phyloP scores from a whole-genome alignment of 2,113 vertebrate species.

The Ailuropoda melanoleuca region DNA sequence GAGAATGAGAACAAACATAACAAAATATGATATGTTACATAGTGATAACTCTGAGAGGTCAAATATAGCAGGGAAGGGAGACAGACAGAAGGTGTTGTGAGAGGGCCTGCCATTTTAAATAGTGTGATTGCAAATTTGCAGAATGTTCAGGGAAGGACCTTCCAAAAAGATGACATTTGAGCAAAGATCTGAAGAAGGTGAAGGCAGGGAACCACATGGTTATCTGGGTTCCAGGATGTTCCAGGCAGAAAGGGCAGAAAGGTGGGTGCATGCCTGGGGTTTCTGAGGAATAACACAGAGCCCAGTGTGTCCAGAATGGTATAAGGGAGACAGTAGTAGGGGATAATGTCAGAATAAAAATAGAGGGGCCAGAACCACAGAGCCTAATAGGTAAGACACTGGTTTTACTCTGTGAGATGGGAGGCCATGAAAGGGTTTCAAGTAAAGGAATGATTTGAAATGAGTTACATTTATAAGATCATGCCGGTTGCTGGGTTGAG shows the following conservation, averaged over 20 bases:
- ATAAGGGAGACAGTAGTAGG: not conserved
- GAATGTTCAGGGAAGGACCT: not conserved
- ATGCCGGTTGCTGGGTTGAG: not conserved
- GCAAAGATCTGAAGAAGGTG: not conserved
- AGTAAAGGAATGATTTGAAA: not conserved
- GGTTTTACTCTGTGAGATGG: not conserved
- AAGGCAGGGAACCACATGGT: not conserved
- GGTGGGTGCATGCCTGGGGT: rapidly evolving
- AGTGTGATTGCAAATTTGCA: not conserved
- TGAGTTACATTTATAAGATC: not conserved
- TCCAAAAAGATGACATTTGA: not conserved
- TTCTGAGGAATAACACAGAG: not conserved
- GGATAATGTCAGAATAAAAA: not conserved
- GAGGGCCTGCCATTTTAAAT: not conserved
- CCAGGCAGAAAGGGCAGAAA: not conserved
- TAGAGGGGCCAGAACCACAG: not conserved
- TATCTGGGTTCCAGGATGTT: not conserved
- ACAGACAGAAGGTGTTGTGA: not conserved
- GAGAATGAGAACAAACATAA: not conserved
- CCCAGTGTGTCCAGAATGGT: not conserved
- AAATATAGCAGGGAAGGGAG: not conserved
- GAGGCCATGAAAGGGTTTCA: not conserved
- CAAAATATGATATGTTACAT: not conserved
- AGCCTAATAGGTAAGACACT: not conserved
- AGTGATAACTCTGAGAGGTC: not conserved